A percentile compares a stretch with the other conserved stretches of the same genome.
phyloP scores from a whole-genome alignment of 2,888 invertebrate genomes.

The Tenthredo notha region DNA sequence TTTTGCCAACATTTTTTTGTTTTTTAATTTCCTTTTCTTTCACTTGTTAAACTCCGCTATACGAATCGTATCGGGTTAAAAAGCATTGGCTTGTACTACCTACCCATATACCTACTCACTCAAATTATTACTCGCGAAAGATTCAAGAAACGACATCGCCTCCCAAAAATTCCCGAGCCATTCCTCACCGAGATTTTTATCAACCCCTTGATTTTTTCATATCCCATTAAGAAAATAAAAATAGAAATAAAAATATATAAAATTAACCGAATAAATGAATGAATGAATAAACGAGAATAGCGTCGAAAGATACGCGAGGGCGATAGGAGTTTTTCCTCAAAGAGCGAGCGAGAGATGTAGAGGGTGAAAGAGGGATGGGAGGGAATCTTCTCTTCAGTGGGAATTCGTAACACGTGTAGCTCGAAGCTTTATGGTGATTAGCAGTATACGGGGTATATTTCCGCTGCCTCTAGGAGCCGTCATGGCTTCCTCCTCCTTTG shows the following conservation, averaged over 20 bases:
- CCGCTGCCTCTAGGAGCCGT: conserved; percentile 61
- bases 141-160: neutral
- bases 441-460: conserved; percentile 74
- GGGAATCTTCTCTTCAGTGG: conserved; percentile 68
- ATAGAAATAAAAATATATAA: neutral
- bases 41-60: neutral
- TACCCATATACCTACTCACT: neutral
- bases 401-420: conserved; percentile 75
- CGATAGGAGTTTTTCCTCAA: conserved; percentile 42
- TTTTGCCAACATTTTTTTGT: conserved; percentile 46
- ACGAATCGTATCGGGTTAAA: neutral
- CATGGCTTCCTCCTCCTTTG: conserved; percentile 49
- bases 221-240: neutral
- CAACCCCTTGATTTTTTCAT: neutral
- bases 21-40: conserved; percentile 53
- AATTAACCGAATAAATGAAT: neutral
- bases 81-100: neutral
- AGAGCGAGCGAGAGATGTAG: neutral
- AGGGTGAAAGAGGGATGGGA: neutral
- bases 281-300: conserved; percentile 1
- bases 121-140: neutral
- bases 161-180: neutral
- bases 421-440: conserved; percentile 75
- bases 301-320: conserved; percentile 3
- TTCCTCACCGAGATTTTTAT: neutral